A percentile compares a stretch with the other conserved stretches of the same genome.
phyloP scores from a whole-genome alignment of 2,888 invertebrate species.

The Dicranocentrus wangi region DNA sequence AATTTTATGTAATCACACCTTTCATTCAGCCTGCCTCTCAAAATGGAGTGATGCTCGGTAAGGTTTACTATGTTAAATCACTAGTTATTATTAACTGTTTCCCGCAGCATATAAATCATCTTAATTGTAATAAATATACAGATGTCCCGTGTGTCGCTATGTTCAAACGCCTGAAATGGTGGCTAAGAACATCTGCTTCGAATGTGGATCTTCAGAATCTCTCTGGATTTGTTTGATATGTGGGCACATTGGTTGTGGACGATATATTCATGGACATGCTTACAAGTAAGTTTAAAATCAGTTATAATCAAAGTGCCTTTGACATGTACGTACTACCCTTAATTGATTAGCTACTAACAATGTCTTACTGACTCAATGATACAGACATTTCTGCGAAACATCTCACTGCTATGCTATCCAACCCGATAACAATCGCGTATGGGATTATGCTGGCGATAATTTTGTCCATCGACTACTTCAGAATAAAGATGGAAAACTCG shows the following conservation, averaged over 20 bases:
- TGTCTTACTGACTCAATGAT: no score
- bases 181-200: constrained; percentile 82
- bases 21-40: constrained; percentile 94
- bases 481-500: constrained; percentile 98
- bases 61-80: constrained; percentile 17
- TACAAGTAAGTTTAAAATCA: constrained; percentile 81
- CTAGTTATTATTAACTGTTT: no score
- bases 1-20: constrained; percentile 98
- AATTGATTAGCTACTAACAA: no score
- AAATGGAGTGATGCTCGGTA: constrained; percentile 94
- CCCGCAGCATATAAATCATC: no score
- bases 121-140: constrained; percentile 75
- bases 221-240: constrained; percentile 99
- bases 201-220: constrained; percentile 83
- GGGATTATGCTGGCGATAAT: constrained; percentile 99
- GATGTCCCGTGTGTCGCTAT: constrained; percentile 97
- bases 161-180: constrained; percentile 88
- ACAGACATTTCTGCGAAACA: constrained; percentile 92
- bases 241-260: constrained; percentile 97
- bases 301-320: not conserved
- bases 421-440: constrained; percentile 95
- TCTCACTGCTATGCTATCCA: constrained; percentile 98
- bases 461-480: constrained; percentile 96
- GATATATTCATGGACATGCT: constrained; percentile 93
- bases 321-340: not conserved